Conservation (phyloP, 2,113 vertebrate genomes). For the Limanda limanda region DNA sequence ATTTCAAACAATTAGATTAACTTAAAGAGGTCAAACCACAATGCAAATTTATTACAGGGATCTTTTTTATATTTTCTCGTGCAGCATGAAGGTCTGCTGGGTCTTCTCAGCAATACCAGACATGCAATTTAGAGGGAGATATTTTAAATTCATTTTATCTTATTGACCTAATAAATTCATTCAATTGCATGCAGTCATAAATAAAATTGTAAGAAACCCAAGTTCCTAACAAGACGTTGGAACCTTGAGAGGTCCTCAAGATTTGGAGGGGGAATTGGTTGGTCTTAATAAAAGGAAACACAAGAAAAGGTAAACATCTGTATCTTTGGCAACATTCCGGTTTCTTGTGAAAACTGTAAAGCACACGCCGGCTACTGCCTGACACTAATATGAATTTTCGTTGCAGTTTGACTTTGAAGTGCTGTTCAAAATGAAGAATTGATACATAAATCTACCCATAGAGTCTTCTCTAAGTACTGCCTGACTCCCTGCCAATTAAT, state of each 20-base stretch:
- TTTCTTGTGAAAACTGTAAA: conserved; percentile 3
- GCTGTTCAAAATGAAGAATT: conserved; percentile 64
- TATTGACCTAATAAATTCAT: neutral
- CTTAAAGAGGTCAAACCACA: neutral
- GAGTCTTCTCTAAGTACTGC: conserved; percentile 58
- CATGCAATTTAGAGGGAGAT: too few relatives aligned
- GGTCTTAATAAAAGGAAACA: neutral
- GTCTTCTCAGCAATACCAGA: neutral
- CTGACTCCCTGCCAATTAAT: conserved; percentile 70
- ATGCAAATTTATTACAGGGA: neutral
- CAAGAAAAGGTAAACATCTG: neutral
- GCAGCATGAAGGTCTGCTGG: neutral
- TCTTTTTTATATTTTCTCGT: neutral
- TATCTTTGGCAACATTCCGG: neutral
- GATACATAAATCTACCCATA: conserved; percentile 61
- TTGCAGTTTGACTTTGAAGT: conserved; percentile 57
- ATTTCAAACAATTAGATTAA: neutral
- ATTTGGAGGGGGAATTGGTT: too few relatives aligned
- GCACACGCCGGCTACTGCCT: neutral
- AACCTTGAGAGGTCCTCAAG: too few relatives aligned
- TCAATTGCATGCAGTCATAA: neutral
- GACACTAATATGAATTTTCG: neutral
- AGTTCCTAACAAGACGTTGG: too few relatives aligned
- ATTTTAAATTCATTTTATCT: neutral
- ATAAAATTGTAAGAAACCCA: too few relatives aligned